These are phyloP conservation scores for Ophonus ardosiacus DNA, from an alignment of 2,888 invertebrate species.

Conservation along the genomic window DNA sequence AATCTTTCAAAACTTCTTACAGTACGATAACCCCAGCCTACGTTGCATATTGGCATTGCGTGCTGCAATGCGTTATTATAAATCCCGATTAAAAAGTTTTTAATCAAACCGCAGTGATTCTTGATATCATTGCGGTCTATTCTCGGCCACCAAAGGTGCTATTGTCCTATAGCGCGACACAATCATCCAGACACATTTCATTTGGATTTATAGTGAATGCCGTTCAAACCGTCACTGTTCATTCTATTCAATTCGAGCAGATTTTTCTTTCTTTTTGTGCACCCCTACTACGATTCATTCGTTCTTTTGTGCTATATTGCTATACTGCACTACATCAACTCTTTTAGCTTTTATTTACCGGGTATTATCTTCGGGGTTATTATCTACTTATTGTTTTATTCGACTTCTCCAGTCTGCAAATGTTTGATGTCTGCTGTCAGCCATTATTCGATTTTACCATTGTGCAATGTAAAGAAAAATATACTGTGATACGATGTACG, in stretches of 20 bases:
- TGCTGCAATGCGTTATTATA: too few relatives aligned
- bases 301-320: constrained; percentile 8
- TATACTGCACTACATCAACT: constrained; percentile 21
- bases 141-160: constrained; percentile 71
- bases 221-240: constrained; percentile 53
- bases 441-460: background rate
- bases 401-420: background rate
- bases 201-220: constrained; percentile 54
- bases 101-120: constrained; percentile 73
- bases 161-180: constrained; percentile 69
- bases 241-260: constrained; percentile 55
- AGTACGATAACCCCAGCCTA: too few relatives aligned
- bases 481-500: too few relatives aligned
- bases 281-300: constrained; percentile 8
- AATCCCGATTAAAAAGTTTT: constrained; percentile 69
- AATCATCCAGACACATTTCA: constrained; percentile 61
- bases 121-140: constrained; percentile 72
- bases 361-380: background rate
- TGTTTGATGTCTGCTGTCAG: background rate
- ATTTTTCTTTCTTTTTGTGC: constrained; percentile 37
- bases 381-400: constrained; percentile 4
- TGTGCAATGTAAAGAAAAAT: background rate
- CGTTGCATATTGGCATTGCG: too few relatives aligned
- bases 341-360: constrained; percentile 24
- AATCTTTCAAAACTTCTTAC: too few relatives aligned